A percentile compares a stretch with the other conserved stretches of the same genome.
Evolutionary conservation across 2,113 vertebrate genomes (phyloP).

Genomic region (Dipodomys ordii): DNA sequence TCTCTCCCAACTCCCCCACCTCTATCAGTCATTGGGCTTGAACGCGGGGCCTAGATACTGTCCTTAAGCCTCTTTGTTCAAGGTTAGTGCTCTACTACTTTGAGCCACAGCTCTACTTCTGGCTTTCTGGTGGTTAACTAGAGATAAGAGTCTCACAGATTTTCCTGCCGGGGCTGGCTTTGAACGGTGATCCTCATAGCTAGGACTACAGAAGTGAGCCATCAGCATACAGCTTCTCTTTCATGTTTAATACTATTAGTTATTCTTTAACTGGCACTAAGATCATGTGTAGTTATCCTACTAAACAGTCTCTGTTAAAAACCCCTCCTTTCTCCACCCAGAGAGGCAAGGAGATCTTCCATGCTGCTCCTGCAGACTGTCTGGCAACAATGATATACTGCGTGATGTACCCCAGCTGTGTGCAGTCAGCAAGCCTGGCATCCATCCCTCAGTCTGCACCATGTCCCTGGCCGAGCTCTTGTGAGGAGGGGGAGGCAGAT

Average conservation of each 20-base stretch:
- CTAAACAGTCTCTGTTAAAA: background rate
- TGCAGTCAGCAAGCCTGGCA: background rate
- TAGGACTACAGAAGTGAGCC: too few relatives aligned
- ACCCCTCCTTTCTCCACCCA: background rate
- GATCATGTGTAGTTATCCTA: background rate
- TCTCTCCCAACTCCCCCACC: too few relatives aligned
- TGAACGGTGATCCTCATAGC: too few relatives aligned
- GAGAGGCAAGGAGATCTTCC: background rate
- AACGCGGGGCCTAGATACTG: too few relatives aligned
- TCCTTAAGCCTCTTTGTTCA: too few relatives aligned
- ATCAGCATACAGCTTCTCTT: background rate
- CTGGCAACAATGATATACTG: background rate
- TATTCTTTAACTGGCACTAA: slow-evolving; percentile 18
- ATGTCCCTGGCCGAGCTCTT: background rate
- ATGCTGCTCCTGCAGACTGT: background rate
- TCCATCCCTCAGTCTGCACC: background rate
- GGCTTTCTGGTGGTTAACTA: too few relatives aligned
- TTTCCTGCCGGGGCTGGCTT: too few relatives aligned
- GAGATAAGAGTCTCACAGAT: too few relatives aligned
- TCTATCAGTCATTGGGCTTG: too few relatives aligned
- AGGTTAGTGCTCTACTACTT: too few relatives aligned
- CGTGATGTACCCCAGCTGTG: background rate
- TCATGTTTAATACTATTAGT: background rate
- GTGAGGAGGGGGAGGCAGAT: background rate
- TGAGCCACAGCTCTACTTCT: too few relatives aligned